Evolutionary conservation across 2,113 vertebrate species (phyloP).

Genomic region (Siniperca chuatsi): DNA sequence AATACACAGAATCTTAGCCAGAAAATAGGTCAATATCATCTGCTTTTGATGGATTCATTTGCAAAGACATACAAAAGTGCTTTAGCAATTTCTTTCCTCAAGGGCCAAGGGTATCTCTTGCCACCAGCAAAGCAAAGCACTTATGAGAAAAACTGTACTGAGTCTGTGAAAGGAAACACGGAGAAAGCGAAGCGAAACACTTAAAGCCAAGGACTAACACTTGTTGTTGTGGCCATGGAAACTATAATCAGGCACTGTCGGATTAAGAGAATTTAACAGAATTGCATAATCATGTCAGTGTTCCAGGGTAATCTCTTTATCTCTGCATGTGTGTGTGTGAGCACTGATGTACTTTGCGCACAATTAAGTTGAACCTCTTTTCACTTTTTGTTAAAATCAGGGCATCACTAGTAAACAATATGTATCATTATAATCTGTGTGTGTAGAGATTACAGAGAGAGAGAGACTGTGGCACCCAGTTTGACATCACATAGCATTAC

Average conservation of each 20-base stretch:
- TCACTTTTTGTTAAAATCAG: conserved; percentile 17
- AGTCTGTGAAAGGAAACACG: neutral
- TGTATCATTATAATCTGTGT: neutral
- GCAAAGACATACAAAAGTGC: neutral
- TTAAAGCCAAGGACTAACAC: conserved; percentile 23
- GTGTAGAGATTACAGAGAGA: neutral
- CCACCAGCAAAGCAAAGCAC: neutral
- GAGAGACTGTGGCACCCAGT: neutral
- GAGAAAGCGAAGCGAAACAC: neutral
- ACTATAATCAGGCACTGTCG: conserved; percentile 19
- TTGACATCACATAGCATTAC: neutral
- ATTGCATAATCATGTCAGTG: conserved; percentile 49
- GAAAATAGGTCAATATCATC: neutral
- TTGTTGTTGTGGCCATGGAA: conserved; percentile 55
- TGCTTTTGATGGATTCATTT: neutral
- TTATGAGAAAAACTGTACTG: neutral
- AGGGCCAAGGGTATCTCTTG: neutral
- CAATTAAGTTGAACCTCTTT: conserved; percentile 4
- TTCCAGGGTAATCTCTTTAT: conserved; percentile 8
- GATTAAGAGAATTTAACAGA: conserved; percentile 43
- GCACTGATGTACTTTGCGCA: neutral
- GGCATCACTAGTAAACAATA: neutral
- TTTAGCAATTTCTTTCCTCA: neutral
- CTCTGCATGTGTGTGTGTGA: neutral
- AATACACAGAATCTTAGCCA: neutral